These are phyloP conservation scores for Hyposoter didymator DNA, from an alignment of 2,888 invertebrate genomes.

Conservation along the genomic window DNA sequence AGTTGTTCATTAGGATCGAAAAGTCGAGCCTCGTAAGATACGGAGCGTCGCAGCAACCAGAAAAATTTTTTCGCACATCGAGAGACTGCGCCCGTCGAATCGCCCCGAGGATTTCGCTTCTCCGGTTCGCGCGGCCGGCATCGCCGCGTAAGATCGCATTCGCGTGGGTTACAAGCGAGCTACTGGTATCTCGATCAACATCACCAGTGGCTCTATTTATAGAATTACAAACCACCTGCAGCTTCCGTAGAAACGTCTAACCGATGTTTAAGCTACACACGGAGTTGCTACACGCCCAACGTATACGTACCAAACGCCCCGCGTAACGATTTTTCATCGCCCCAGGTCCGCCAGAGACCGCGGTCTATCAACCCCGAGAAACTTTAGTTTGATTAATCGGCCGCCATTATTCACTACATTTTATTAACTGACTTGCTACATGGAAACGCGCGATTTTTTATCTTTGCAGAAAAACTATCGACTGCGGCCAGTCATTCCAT, in stretches of 20 bases:
- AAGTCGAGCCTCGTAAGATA: neutral
- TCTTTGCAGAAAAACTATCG: constrained; percentile 77
- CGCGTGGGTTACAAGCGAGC: constrained; percentile 64
- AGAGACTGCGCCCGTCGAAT: constrained; percentile 23
- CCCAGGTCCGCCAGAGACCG: neutral
- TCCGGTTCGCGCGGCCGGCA: constrained; percentile 35
- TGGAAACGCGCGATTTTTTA: constrained; percentile 45
- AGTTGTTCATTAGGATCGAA: neutral
- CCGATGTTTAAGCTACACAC: constrained; percentile 32
- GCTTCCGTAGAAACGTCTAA: constrained; percentile 65
- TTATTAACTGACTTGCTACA: constrained; percentile 48
- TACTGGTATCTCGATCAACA: constrained; percentile 64
- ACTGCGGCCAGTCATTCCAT: constrained; percentile 75
- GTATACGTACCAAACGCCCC: constrained; percentile 28
- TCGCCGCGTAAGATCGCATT: constrained; percentile 52
- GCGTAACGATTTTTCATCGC: constrained; percentile 49
- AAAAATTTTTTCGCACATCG: neutral
- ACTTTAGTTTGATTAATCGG: neutral
- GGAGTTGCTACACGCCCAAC: constrained; percentile 17
- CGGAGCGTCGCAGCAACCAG: constrained; percentile 4
- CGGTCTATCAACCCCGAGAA: constrained; percentile 5
- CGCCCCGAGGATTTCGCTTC: constrained; percentile 39
- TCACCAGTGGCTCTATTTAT: constrained; percentile 66
- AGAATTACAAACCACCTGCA: constrained; percentile 70
- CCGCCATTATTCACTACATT: constrained; percentile 32